Conservation (phyloP, 2,113 vertebrate species). For the Micronycteris hirsuta region DNA sequence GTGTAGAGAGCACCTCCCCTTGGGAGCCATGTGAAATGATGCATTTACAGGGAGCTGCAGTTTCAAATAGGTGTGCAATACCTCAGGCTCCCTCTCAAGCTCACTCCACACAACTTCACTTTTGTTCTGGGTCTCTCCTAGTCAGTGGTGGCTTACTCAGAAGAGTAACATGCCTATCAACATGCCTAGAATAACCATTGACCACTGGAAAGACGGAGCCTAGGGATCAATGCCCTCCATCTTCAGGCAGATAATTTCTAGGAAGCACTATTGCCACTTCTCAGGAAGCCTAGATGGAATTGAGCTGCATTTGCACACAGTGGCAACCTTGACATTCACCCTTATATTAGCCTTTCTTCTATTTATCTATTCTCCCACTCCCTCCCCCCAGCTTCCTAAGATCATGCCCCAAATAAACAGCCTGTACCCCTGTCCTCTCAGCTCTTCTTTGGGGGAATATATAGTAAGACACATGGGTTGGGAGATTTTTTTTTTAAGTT, state of each 20-base stretch:
- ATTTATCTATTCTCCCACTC: not conserved
- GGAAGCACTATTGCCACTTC: not conserved
- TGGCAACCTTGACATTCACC: not conserved
- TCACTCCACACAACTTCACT: not conserved
- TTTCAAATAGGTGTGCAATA: not conserved
- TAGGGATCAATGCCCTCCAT: rapidly evolving
- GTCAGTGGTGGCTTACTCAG: not conserved
- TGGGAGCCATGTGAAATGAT: not conserved
- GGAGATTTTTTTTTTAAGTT: not conserved
- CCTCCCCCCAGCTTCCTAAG: too few species aligned
- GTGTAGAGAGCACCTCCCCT: not conserved
- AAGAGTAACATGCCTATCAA: not conserved
- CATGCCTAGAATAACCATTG: not conserved
- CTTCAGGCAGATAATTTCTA: not conserved
- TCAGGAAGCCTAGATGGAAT: not conserved
- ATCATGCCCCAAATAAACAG: not conserved
- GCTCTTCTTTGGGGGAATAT: not conserved
- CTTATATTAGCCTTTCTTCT: not conserved
- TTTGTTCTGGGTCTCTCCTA: too few species aligned
- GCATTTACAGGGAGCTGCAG: not conserved
- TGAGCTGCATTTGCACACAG: not conserved
- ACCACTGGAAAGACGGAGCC: not conserved
- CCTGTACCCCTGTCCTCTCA: not conserved
- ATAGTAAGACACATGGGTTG: not conserved
- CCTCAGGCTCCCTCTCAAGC: not conserved